Conservation (phyloP, 1,140 invertebrate species). For the Drosophila erecta region DNA sequence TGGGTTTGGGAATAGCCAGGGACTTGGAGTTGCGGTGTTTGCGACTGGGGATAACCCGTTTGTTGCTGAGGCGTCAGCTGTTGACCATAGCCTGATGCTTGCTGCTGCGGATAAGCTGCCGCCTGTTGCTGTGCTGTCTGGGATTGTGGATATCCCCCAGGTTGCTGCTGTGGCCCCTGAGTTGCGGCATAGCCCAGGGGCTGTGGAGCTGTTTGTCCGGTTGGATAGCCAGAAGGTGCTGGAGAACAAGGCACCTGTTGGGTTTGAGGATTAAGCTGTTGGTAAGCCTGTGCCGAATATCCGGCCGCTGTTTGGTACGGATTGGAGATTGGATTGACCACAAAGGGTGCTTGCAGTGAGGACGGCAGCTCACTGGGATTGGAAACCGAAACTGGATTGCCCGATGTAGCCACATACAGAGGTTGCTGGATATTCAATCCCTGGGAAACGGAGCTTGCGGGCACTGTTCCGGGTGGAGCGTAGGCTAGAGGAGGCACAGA, state of each 20-base stretch:
- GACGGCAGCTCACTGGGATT: conserved; percentile 12
- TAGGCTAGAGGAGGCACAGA: conserved; percentile 34
- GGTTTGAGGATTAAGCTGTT: conserved; percentile 9
- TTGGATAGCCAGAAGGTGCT: conserved; percentile 6
- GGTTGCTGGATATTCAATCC: conserved; percentile 67
- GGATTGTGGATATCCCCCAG: conserved; percentile 11
- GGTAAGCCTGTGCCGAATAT: conserved; percentile 20
- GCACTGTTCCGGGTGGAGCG: conserved; percentile 16
- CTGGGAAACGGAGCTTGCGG: conserved; percentile 14
- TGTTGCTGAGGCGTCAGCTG: conserved; percentile 14
- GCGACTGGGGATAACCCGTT: conserved; percentile 9
- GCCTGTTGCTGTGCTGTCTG: conserved; percentile 17
- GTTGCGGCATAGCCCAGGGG: conserved; percentile 17
- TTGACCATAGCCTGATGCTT: conserved; percentile 19
- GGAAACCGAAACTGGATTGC: conserved; percentile 1
- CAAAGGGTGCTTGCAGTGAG: conserved; percentile 30
- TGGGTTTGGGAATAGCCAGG: conserved; percentile 1
- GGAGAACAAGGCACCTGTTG: conserved; percentile 5
- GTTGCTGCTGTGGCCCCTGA: conserved; percentile 9
- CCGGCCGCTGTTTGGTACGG: background rate
- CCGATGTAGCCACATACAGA: conserved; percentile 69
- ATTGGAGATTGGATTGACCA: conserved; percentile 20
- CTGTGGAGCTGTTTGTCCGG: conserved; percentile 22
- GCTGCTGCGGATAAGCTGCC: conserved; percentile 21
- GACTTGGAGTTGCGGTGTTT: background rate